A percentile compares a stretch with the other conserved stretches of the same genome.
These are phyloP conservation scores for Mesitornis unicolor DNA, from an alignment of 2,113 vertebrate species.

Conservation along the genomic window DNA sequence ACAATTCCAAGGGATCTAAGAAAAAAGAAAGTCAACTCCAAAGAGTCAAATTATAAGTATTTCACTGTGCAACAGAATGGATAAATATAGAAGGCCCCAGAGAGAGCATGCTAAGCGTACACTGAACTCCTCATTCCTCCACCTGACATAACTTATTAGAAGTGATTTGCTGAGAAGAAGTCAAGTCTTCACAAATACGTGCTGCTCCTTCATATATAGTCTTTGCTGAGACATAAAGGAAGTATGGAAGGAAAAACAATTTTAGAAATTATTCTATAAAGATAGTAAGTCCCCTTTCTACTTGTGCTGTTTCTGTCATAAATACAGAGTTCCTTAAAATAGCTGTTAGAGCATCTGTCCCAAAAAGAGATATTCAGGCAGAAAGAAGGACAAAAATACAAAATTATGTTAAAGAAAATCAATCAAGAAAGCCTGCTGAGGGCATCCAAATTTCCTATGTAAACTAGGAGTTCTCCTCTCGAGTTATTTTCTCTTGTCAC, in stretches of 20 bases:
- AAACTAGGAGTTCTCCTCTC: neutral
- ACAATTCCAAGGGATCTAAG: neutral
- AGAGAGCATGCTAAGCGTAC: neutral
- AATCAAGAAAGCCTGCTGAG: neutral
- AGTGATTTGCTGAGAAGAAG: neutral
- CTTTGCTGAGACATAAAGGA: neutral
- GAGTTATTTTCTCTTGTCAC: neutral
- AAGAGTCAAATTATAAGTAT: neutral
- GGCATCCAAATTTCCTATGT: neutral
- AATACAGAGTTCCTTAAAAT: neutral
- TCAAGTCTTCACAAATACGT: neutral
- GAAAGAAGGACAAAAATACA: neutral
- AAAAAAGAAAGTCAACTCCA: neutral
- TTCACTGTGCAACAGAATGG: neutral
- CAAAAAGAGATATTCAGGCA: neutral
- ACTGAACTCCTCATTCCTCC: neutral
- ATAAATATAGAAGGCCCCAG: neutral
- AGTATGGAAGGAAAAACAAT: neutral
- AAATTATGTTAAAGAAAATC: neutral
- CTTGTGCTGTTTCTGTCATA: neutral
- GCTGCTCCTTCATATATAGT: neutral
- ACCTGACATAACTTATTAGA: neutral
- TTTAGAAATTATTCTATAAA: neutral
- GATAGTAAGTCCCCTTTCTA: neutral
- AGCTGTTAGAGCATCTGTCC: neutral